Base-by-base conservation (phyloP, 2,797 vertebrate species). In the Meriones psammophilus region DNA sequence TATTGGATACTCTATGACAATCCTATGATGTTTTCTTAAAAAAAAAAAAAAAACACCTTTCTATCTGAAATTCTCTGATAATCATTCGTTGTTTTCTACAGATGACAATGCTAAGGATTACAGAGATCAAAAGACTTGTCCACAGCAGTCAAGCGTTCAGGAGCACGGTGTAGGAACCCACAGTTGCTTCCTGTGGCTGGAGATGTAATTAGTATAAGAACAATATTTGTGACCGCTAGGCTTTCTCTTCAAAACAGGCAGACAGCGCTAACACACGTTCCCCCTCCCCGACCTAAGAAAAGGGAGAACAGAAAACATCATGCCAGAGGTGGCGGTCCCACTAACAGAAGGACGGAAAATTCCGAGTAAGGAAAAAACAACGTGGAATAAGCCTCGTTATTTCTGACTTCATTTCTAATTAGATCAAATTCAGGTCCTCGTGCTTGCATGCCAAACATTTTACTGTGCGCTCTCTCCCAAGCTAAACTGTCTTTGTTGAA, bases 81-180 rank as follows among this genome's bases (percentile, higher is more conserved):
- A 54, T 50, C 56, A 78, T 42, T 60, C 60, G 26, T 13, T 66
- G 20, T 80, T 89, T 83, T 71, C 50, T 76, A 24, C 8, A 60
- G 10, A 56, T 80, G n/a, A 86, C 90, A 92, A 88, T 26, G 64
- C 64, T 64, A 56, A 36, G 33, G 24, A 46, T 83, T 71, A 83
- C 3, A 73, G 9, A 76, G 33, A 73, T 26, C 60, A 36, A 88
- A 92, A 83, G 30, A 62, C 7, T 62, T 36, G 56, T 56, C 68
- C 76, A 77, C 76, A 36, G 24, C 68, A 87, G 20, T 58, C 24
- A 58, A 36, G 50, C 20, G 24, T 56, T 71, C 6, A 36, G 50
- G 64, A 73, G 7, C 24, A 39, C 22, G 91, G 18, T 46, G 15
- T 30, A 88, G 60, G 78, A 81, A 14, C 56, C 62, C 17, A 33